These are phyloP conservation scores for Melanostoma scalare DNA, from an alignment of 2,888 invertebrate species.

Conservation along the genomic window DNA sequence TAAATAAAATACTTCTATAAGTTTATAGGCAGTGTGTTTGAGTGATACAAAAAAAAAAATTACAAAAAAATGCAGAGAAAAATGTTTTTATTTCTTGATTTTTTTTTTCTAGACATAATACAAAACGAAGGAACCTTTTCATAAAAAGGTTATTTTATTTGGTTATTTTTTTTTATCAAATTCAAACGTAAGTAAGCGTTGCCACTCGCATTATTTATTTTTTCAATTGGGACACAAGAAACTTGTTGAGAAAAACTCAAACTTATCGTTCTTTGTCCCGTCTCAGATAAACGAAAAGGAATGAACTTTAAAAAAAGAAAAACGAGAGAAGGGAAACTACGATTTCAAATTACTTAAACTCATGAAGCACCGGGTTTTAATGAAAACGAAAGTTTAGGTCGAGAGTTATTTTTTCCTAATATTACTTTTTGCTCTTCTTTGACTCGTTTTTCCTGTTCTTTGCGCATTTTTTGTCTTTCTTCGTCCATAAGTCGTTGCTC, in stretches of 20 bases:
- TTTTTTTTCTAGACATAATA: conserved; percentile 27
- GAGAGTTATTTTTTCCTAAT: conserved; percentile 97
- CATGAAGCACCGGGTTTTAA: conserved; percentile 90
- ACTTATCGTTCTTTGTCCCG: conserved; percentile 4
- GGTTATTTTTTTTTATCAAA: conserved; percentile 16
- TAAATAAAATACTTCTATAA: no score
- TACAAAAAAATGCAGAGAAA: conserved; percentile 4
- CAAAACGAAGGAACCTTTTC: conserved; percentile 23
- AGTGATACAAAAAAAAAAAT: not conserved
- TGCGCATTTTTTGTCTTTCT: conserved; percentile 94
- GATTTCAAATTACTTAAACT: conserved; percentile 78
- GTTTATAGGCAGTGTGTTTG: no score
- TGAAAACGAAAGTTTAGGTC: conserved; percentile 96
- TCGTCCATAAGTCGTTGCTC: conserved; percentile 98
- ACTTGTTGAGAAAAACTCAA: conserved; percentile 18
- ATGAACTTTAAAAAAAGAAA: conserved; percentile 26
- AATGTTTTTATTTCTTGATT: conserved; percentile 1
- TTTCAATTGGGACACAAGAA: conserved; percentile 2
- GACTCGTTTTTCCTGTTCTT: conserved; percentile 95
- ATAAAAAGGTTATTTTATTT: conserved; percentile 9
- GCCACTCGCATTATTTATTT: not conserved
- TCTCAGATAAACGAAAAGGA: conserved; percentile 26
- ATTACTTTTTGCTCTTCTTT: conserved; percentile 99
- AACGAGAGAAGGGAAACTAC: conserved; percentile 11
- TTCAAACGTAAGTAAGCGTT: conserved; percentile 22